phyloP scores from a whole-genome alignment of 2,888 invertebrate genomes.

The Boloria selene region DNA sequence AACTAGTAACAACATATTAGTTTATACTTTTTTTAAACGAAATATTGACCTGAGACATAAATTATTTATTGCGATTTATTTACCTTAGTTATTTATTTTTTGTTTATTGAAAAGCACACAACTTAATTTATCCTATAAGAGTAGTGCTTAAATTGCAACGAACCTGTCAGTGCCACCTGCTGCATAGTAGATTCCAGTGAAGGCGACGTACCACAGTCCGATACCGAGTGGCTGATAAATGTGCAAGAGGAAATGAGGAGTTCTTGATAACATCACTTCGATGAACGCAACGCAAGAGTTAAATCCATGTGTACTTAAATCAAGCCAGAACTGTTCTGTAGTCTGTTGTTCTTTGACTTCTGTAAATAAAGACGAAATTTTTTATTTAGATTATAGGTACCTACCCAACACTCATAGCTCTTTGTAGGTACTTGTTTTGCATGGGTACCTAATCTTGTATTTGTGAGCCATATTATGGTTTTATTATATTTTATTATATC shows the following conservation, averaged over 20 bases:
- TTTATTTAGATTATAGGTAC: background rate
- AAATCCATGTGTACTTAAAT: conserved; percentile 77
- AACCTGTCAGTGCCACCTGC: conserved; percentile 89
- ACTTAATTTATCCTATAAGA: no score
- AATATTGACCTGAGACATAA: no score
- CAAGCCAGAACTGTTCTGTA: conserved; percentile 54
- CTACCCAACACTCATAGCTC: no score
- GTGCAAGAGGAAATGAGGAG: conserved; percentile 79
- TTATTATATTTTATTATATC: no score
- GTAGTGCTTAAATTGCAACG: no score
- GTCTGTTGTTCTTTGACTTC: conserved; percentile 31
- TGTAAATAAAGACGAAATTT: conserved; percentile 19
- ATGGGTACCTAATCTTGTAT: background rate
- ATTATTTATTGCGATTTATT: no score
- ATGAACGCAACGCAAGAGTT: conserved; percentile 87
- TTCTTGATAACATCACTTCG: conserved; percentile 86
- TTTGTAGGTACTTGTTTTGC: background rate
- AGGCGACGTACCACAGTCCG: conserved; percentile 86
- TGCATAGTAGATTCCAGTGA: conserved; percentile 86
- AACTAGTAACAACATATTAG: no score
- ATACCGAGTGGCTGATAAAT: conserved; percentile 86
- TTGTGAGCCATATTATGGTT: no score
- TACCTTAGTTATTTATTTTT: no score
- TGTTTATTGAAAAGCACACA: no score
- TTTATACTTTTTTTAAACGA: no score